Evolutionary conservation across 2,888 invertebrate species (phyloP), one percentile per base, ranked within the genome.

Genomic region (Cryptosula pallasiana): DNA sequence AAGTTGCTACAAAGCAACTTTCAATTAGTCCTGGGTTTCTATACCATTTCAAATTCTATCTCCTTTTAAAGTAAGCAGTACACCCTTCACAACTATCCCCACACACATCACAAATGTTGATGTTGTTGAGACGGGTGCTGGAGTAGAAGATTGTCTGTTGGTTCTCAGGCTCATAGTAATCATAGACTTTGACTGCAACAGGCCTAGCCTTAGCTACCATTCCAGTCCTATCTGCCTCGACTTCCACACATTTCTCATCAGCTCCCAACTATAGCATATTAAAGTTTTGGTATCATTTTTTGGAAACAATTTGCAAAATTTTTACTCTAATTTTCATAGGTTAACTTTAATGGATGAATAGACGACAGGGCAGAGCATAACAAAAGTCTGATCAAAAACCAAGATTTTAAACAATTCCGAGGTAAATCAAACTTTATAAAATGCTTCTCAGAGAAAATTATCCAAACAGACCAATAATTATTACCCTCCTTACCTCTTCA

Each of bases 401-500:
- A n/a, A n/a, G n/a, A n/a, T n/a, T n/a, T n/a, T n/a, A n/a, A n/a
- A n/a, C n/a, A n/a, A n/a, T n/a, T n/a, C n/a, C n/a, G n/a, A n/a
- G n/a, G n/a, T n/a, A n/a, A n/a, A n/a, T n/a, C n/a, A n/a, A n/a
- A n/a, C n/a, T n/a, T n/a, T n/a, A n/a, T n/a, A n/a, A n/a, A n/a
- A n/a, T n/a, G n/a, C n/a, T n/a, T n/a, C n/a, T n/a, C n/a, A n/a
- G n/a, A n/a, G n/a, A n/a, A n/a, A n/a, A n/a, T n/a, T n/a, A n/a
- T n/a, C n/a, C n/a, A n/a, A n/a, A n/a, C n/a, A n/a, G n/a, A n/a
- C n/a, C n/a, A n/a, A n/a, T n/a, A n/a, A n/a, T n/a, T n/a, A n/a
- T n/a, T n/a, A n/a, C n/a, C n/a, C 20, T 29, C 29, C 76, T 73
- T 74, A 86, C 86, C 78, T 83, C 79, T 75, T 86, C 85, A 75